phyloP scores from a whole-genome alignment of 2,113 vertebrate species.

The Gambusia affinis region DNA sequence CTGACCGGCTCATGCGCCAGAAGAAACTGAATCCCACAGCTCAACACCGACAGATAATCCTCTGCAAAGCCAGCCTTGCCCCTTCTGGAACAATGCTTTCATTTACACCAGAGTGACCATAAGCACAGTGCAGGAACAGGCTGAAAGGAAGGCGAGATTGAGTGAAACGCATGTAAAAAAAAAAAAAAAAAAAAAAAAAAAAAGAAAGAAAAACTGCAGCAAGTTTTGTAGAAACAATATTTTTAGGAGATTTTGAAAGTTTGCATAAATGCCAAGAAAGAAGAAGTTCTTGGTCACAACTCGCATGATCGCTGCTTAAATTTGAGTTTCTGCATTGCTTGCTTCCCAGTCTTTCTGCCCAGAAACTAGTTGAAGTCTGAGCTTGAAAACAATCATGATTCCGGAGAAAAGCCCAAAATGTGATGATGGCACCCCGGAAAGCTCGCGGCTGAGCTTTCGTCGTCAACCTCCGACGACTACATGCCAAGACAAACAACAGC shows the following conservation, averaged over 20 bases:
- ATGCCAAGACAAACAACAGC: constrained; percentile 67
- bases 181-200: too few relatives aligned
- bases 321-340: constrained; percentile 11
- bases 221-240: constrained; percentile 1
- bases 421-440: constrained; percentile 33
- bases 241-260: constrained; percentile 20
- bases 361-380: constrained; percentile 20
- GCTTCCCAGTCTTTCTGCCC: constrained; percentile 23
- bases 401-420: constrained; percentile 16
- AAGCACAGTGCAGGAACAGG: constrained; percentile 31
- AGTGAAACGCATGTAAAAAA: constrained; percentile 8
- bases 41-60: constrained; percentile 76
- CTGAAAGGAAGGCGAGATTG: constrained; percentile 22
- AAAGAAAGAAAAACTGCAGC: neutral
- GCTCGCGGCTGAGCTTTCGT: constrained; percentile 38
- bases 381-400: constrained; percentile 28
- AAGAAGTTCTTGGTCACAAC: constrained; percentile 15
- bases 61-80: constrained; percentile 63
- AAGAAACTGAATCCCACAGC: constrained; percentile 72
- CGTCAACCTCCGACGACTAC: constrained; percentile 48
- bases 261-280: constrained; percentile 7
- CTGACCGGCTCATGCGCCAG: constrained; percentile 73
- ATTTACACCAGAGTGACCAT: constrained; percentile 70
- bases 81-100: constrained; percentile 74
- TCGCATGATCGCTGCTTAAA: neutral